Base-by-base conservation (phyloP, 1,140 invertebrate genomes). In the Bombus affinis region DNA sequence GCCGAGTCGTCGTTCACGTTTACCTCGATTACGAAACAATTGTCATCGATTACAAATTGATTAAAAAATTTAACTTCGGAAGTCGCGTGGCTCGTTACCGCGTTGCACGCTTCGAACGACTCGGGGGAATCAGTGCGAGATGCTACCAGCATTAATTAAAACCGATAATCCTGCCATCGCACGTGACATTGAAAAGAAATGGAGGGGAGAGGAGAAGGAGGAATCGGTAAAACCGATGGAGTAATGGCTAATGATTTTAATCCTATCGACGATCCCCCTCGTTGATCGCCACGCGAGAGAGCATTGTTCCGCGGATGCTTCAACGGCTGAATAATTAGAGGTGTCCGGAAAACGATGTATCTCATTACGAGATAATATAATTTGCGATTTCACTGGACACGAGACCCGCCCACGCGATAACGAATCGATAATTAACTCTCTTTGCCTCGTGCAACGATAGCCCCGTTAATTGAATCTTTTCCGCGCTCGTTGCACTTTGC, bases 361-460 rank as follows among this genome's bases (percentile, higher is more conserved):
- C 32, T 74, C 57, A 74, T 44, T 44, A 82, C n/a, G 5, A 32
- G 8, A 35, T 47, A 83, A 53, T 47, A 22, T 22, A 22, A 37
- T 39, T 37, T 15, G 25, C 59, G 18, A 53, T 76, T 66, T 39
- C 25, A 35, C 5, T 18, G 32, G 59, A n/a, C 59, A 32, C 32
- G 32, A 39, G 18, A 18, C 9, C 13, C 47, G 39, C 35, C 35
- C 13, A 9, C 72, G 59, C 53, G 15, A 22, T 39, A 53, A n/a
- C n/a, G 47, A 53, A 76, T 83, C 62, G 22, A 83, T 83, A 68
- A 74, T 65, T 65, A 47, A 75, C 57, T 37, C 28, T n/a, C 44
- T 44, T 15, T 73, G n/a, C 18, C 1, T 25, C 5, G 32, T 12
- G 10, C 12, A 9, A 5, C n/a, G 13, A 57, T 35, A 35, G 0